These are phyloP conservation scores for Pristionchus arcanus DNA, from an alignment of 2,888 invertebrate species.

Conservation along the genomic window DNA sequence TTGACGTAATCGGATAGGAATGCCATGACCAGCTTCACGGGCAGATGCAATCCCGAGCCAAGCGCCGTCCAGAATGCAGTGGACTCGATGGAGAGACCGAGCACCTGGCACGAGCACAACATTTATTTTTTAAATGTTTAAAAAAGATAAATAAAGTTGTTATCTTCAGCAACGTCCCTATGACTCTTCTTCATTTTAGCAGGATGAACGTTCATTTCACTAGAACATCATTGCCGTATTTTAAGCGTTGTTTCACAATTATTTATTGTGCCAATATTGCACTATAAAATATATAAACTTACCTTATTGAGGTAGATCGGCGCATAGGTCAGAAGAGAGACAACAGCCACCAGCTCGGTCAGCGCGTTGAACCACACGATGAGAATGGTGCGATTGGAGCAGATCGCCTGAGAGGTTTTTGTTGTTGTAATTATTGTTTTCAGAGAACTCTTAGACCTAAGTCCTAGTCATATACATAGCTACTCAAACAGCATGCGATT, in stretches of 20 bases:
- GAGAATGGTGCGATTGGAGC: conserved; percentile 63
- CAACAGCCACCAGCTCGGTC: conserved; percentile 66
- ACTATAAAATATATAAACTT: neutral
- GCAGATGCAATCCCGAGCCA: conserved; percentile 61
- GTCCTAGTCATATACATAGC: neutral
- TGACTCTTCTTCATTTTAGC: too few species aligned
- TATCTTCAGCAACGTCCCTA: too few species aligned
- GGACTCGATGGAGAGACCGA: conserved; percentile 41
- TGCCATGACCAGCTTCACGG: conserved; percentile 67
- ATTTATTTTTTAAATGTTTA: neutral
- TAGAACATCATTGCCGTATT: too few species aligned
- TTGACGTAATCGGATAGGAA: conserved; percentile 67
- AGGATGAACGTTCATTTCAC: too few species aligned
- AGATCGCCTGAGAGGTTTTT: conserved; percentile 61
- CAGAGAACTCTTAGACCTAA: neutral
- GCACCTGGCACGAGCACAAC: neutral
- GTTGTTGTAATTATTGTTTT: neutral
- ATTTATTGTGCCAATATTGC: neutral
- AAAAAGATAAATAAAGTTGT: too few species aligned
- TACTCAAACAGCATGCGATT: neutral
- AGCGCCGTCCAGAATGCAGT: conserved; percentile 46
- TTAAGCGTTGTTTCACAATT: too few species aligned
- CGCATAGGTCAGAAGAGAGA: conserved; percentile 67
- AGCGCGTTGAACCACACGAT: conserved; percentile 71
- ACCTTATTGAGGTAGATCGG: conserved; percentile 71